Conservation (phyloP, 2,888 invertebrate genomes). For the Eupsilia transversa region DNA sequence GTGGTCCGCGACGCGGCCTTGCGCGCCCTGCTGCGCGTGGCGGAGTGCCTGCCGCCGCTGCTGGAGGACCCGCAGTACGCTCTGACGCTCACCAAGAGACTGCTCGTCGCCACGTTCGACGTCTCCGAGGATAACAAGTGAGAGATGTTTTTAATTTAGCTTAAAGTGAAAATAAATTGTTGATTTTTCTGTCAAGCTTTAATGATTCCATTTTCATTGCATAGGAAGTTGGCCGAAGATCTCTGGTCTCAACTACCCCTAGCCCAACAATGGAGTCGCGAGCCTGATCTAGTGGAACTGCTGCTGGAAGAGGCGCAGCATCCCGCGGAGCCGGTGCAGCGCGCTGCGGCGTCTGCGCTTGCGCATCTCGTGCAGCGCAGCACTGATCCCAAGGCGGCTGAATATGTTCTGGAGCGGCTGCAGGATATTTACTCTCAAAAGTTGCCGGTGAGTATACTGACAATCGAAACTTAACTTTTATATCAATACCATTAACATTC, state of each 20-base stretch:
- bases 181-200: not conserved
- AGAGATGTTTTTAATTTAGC: conserved; percentile 16
- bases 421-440: conserved; percentile 94
- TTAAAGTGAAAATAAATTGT: not conserved
- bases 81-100: conserved; percentile 92
- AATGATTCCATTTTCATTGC: not conserved
- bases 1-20: conserved; percentile 95
- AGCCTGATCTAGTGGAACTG: conserved; percentile 88
- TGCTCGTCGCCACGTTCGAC: conserved; percentile 97
- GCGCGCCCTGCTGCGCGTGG: conserved; percentile 93
- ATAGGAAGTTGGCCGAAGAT: conserved; percentile 83
- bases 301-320: conserved; percentile 94
- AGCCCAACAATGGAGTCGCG: conserved; percentile 74
- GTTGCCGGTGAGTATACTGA: conserved; percentile 90
- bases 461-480: not conserved
- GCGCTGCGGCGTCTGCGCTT: conserved; percentile 95
- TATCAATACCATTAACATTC: not conserved
- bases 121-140: conserved; percentile 93
- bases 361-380: conserved; percentile 91
- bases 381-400: conserved; percentile 76
- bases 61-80: conserved; percentile 91
- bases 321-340: conserved; percentile 95
- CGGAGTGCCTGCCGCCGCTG: conserved; percentile 93
- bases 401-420: conserved; percentile 91
- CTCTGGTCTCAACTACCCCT: conserved; percentile 82